These are phyloP conservation scores for Perizoma affinitatum DNA, from an alignment of 2,888 invertebrate species.

Conservation along the genomic window DNA sequence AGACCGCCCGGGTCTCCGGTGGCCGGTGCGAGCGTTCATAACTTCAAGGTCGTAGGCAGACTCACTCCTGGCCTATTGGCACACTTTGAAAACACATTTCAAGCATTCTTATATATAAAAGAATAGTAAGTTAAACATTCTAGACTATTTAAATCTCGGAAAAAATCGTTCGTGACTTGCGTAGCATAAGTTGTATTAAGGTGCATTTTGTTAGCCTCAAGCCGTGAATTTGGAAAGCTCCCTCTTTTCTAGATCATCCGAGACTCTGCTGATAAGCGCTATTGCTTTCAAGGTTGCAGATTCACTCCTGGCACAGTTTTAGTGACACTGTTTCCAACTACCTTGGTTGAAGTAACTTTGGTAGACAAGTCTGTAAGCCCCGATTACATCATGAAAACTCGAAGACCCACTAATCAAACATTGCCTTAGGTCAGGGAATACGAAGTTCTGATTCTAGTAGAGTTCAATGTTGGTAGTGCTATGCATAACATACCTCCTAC, in stretches of 20 bases:
- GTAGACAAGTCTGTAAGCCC: slow-evolving; percentile 4
- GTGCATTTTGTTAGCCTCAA: not conserved
- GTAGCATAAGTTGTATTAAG: not conserved
- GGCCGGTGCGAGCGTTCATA: slow-evolving; percentile 25
- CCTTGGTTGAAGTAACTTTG: slow-evolving; percentile 8
- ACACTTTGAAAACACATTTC: slow-evolving; percentile 24
- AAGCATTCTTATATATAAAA: slow-evolving; percentile 1
- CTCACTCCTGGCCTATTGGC: slow-evolving; percentile 30
- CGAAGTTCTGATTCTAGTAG: slow-evolving; percentile 7
- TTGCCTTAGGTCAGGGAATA: slow-evolving; percentile 45
- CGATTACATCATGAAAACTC: slow-evolving; percentile 31
- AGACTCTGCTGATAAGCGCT: not conserved
- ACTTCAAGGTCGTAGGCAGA: slow-evolving; percentile 28
- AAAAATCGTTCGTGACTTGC: no score
- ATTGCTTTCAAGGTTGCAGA: slow-evolving; percentile 6
- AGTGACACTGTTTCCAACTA: slow-evolving; percentile 9
- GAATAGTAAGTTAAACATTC: not conserved
- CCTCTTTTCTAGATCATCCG: no score
- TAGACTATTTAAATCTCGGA: not conserved
- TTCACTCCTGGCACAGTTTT: slow-evolving; percentile 4
- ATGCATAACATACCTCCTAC: slow-evolving; percentile 9
- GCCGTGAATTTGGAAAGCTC: not conserved
- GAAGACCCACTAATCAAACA: slow-evolving; percentile 35
- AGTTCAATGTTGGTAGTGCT: slow-evolving; percentile 12
- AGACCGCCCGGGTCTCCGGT: slow-evolving; percentile 31